Conservation (phyloP, 2,113 vertebrate genomes). For the Petaurus breviceps region DNA sequence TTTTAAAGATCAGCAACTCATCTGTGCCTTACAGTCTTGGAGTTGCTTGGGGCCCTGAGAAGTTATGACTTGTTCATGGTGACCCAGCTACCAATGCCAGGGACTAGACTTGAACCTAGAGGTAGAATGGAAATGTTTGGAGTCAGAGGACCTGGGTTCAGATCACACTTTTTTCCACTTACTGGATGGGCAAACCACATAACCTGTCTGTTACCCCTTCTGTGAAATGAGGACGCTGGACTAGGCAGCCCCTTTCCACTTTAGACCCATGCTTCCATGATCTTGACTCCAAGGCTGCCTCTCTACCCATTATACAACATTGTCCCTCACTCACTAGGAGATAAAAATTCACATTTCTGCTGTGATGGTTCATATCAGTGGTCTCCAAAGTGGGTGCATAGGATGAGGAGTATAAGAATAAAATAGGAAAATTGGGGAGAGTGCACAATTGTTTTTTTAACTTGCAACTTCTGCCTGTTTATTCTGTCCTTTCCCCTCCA, state of each 20-base stretch:
- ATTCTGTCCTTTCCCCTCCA: neutral
- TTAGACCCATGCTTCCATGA: neutral
- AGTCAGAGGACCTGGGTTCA: neutral
- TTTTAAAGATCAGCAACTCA: neutral
- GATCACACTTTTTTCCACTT: neutral
- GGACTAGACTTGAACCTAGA: neutral
- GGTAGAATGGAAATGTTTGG: neutral
- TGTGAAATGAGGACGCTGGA: neutral
- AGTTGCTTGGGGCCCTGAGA: neutral
- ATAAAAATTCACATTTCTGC: neutral
- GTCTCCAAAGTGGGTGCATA: neutral
- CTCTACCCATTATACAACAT: neutral
- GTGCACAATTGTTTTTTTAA: neutral
- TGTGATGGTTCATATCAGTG: neutral
- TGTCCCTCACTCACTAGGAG: neutral
- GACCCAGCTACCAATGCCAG: neutral
- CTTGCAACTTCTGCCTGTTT: neutral
- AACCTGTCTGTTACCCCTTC: neutral
- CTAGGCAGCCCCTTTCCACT: neutral
- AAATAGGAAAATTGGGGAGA: neutral
- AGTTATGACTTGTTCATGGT: neutral
- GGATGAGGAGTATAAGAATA: neutral
- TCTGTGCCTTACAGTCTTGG: too few relatives aligned
- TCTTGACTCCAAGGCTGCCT: neutral
- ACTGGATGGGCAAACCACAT: neutral